Base-by-base conservation (phyloP, 1,140 invertebrate species). In the Gerris buenoi region DNA sequence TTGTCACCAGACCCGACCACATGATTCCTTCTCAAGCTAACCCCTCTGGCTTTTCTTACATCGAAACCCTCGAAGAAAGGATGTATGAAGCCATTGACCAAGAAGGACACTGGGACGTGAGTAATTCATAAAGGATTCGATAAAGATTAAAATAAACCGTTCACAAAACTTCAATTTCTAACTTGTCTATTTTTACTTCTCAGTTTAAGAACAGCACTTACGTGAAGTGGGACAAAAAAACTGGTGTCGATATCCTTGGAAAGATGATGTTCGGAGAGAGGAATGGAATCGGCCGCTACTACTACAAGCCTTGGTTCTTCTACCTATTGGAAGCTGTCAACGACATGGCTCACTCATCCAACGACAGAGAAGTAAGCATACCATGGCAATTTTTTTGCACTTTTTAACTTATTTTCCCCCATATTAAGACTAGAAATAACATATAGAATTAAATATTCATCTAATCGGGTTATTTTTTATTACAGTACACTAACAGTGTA, bases 401-500 rank as follows among this genome's bases (percentile, higher is more conserved):
- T n/a, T n/a, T n/a, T n/a, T n/a, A n/a, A n/a, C n/a, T n/a, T n/a
- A n/a, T n/a, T n/a, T n/a, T n/a, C n/a, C n/a, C n/a, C n/a, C n/a
- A n/a, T n/a, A n/a, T n/a, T n/a, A n/a, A n/a, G n/a, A n/a, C n/a
- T n/a, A n/a, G n/a, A n/a, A n/a, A n/a, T n/a, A n/a, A n/a, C n/a
- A n/a, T n/a, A n/a, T n/a, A n/a, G n/a, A n/a, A n/a, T n/a, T n/a
- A n/a, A n/a, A n/a, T n/a, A n/a, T n/a, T n/a, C n/a, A n/a, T n/a
- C n/a, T n/a, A n/a, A n/a, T n/a, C n/a, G n/a, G n/a, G n/a, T n/a
- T n/a, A 56, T 64, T 57, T 57, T 25, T 33, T 62, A 23, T 68
- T 66, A 14, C 27, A 69, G 68, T 75, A 75, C 70, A 75, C 76
- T 2, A 80, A 81, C 60, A 78, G 79, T 2, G 77, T 77, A 14